phyloP scores from a whole-genome alignment of 2,113 vertebrate genomes.

The Gymnobelideus leadbeateri region DNA sequence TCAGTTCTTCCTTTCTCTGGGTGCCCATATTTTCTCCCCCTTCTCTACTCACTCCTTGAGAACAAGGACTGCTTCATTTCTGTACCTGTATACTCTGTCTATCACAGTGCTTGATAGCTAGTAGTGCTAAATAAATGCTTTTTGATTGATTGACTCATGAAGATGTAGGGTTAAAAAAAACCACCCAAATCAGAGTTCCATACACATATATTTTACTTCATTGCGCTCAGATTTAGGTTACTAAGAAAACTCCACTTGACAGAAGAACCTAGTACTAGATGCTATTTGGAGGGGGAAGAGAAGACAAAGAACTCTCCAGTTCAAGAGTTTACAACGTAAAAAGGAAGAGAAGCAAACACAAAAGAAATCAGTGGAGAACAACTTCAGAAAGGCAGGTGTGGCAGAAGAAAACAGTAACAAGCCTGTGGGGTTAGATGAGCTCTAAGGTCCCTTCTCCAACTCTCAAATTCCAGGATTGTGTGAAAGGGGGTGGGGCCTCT shows the following conservation, averaged over 20 bases:
- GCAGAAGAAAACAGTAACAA: background rate
- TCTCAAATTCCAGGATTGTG: background rate
- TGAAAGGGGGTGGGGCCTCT: background rate
- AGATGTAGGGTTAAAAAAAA: background rate
- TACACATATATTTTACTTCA: background rate
- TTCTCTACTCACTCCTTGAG: background rate
- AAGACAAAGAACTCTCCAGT: no score
- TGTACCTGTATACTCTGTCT: background rate
- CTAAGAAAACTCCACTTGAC: background rate
- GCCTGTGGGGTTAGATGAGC: background rate
- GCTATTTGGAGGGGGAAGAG: background rate
- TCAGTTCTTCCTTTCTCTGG: no score
- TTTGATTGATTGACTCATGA: background rate
- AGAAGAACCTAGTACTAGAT: background rate
- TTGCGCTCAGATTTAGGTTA: background rate
- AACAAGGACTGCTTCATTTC: background rate
- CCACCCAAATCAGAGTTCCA: background rate
- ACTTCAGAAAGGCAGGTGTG: background rate
- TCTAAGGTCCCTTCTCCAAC: background rate
- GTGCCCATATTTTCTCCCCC: no score
- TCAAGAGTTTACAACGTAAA: background rate
- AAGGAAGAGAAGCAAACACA: background rate
- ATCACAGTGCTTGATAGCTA: background rate
- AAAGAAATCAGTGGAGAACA: background rate
- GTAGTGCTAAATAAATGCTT: background rate